These are phyloP conservation scores for Centrocercus urophasianus DNA, from an alignment of 2,113 vertebrate species.

Conservation along the genomic window DNA sequence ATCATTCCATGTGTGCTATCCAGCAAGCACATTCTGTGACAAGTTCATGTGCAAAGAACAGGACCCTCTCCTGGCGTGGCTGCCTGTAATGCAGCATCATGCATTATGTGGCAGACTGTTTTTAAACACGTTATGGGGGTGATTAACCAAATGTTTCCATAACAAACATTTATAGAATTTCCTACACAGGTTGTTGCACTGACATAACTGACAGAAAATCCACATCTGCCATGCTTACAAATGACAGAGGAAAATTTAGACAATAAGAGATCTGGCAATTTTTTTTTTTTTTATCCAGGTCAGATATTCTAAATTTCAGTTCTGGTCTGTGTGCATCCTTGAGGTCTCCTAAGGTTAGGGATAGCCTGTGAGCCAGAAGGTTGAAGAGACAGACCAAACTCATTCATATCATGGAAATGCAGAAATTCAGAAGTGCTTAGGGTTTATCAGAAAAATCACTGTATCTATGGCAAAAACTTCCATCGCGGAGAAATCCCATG, in stretches of 20 bases:
- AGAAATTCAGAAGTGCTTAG: not conserved
- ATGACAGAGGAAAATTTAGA: not conserved
- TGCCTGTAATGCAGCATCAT: not conserved
- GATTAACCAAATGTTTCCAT: constrained; percentile 23
- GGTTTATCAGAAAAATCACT: not conserved
- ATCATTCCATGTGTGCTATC: not conserved
- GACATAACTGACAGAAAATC: not conserved
- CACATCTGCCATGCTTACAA: not conserved
- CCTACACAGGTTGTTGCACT: not conserved
- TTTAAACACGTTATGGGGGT: not conserved
- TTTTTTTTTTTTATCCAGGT: not conserved
- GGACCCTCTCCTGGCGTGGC: not conserved
- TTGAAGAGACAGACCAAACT: not conserved
- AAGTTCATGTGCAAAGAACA: not conserved
- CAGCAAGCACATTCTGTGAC: not conserved
- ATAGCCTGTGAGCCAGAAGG: not conserved
- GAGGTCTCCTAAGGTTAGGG: not conserved
- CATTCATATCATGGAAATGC: not conserved
- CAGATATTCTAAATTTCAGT: not conserved
- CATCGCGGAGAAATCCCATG: not conserved
- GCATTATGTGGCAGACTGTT: not conserved
- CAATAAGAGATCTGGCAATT: not conserved
- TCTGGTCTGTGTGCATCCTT: not conserved
- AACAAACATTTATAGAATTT: constrained; percentile 23
- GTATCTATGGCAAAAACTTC: not conserved